Conservation (phyloP, 2,113 vertebrate genomes). For the Eonycteris spelaea region DNA sequence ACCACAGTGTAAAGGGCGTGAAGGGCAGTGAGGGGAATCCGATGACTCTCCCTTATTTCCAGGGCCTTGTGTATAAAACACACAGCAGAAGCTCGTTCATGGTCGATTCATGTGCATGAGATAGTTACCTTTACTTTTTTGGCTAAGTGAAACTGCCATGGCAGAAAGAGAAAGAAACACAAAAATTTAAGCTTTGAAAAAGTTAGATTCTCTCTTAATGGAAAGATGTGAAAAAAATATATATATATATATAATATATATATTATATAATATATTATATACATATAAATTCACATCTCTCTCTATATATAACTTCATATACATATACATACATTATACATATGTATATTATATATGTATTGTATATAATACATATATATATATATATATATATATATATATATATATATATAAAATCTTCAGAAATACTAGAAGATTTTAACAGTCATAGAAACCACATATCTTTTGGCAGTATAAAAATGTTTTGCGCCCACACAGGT, state of each 20-base stretch:
- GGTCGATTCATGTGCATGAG: neutral
- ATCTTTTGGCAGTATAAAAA: neutral
- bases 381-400: no score
- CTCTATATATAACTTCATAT: no score
- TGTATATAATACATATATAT: no score
- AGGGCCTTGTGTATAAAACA: neutral
- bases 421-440: neutral
- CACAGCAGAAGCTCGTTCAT: neutral
- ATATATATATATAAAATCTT: no score
- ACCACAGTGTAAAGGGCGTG: rapidly evolving
- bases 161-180: neutral
- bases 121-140: neutral
- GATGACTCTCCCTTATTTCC: neutral
- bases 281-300: no score
- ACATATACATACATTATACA: neutral
- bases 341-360: no score
- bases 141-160: neutral
- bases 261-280: no score
- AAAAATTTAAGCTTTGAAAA: neutral
- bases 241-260: no score
- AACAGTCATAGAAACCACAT: neutral
- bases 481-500: neutral
- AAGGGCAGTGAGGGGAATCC: neutral
- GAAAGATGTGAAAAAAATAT: neutral
- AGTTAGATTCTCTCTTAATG: neutral